Evolutionary conservation across 2,888 invertebrate genomes (phyloP), one percentile per base, ranked within the genome.

Genomic region (Thereva nobilitata): DNA sequence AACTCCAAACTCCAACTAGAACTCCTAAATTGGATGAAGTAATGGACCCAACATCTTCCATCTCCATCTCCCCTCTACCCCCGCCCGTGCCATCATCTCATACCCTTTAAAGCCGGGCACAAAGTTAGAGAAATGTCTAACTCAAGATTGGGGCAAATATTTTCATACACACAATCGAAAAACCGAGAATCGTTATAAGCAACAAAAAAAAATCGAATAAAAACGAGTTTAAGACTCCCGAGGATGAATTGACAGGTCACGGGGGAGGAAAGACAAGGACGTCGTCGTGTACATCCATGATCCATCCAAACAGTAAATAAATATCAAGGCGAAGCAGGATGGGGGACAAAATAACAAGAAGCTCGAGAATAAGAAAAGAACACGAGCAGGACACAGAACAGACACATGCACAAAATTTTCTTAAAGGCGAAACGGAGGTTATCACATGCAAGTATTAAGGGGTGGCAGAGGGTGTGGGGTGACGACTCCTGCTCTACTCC

Each of bases 321-420:
- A 61, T 61, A 4, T 23, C 50, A 61, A 50, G 38, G 61, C 12
- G 23, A 23, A 23, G 61, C 50, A 9, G 61, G 50, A 50, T 50
- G 61, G 50, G 61, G 50, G 50, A 50, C 49, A 61, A 50, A 50
- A 50, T 61, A 61, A 50, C 34, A 61, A 50, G 34, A 61, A 50
- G 49, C 34, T 49, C 4, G 41, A 23, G 50, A 41, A 61, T 50
- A 50, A 61, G 9, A 61, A 41, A 49, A 47, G 41, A 23, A 23
- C 23, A 23, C 41, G 42, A 42, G 23, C 37, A 45, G 8, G 5
- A 59, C 47, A 10, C 40, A 23, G 23, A 23, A 23, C 23, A 23
- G 23, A 23, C 23, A 23, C 23, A 23, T 23, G 23, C 23, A 23
- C 23, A 23, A 23, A 23, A 23, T 23, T 23, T 23, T 23, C 23